Evolutionary conservation across 2,113 vertebrate species (phyloP).

Genomic region (Sminthopsis crassicaudata): DNA sequence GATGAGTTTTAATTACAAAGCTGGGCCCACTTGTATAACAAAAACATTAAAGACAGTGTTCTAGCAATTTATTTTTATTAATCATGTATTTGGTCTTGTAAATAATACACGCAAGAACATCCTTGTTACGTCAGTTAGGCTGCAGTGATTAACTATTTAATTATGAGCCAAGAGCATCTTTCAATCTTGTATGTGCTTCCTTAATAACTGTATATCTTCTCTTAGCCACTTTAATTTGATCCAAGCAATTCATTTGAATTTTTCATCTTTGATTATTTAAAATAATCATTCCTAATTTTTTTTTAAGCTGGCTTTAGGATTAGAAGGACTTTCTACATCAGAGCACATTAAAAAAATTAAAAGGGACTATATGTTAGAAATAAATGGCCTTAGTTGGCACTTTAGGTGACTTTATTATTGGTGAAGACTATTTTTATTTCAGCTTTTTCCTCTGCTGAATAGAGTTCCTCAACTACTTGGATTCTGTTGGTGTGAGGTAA

Average conservation of each 20-base stretch:
- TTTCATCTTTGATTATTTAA: constrained; percentile 67
- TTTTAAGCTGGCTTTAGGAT: constrained; percentile 61
- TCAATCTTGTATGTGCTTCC: constrained; percentile 77
- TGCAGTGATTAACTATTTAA: constrained; percentile 77
- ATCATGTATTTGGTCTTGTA: constrained; percentile 84
- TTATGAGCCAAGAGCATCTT: constrained; percentile 67
- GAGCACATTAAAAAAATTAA: constrained; percentile 18
- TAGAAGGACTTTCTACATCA: constrained; percentile 47
- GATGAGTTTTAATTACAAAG: constrained; percentile 81
- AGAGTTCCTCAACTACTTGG: constrained; percentile 60
- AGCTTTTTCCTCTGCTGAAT: constrained; percentile 55
- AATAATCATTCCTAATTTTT: constrained; percentile 29
- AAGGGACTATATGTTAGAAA: constrained; percentile 68
- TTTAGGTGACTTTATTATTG: constrained; percentile 66
- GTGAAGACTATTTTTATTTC: constrained; percentile 71
- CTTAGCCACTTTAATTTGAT: constrained; percentile 70
- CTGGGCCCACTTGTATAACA: constrained; percentile 82
- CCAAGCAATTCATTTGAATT: constrained; percentile 74
- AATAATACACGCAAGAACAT: constrained; percentile 84
- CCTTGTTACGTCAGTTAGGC: constrained; percentile 81
- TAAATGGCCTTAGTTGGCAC: constrained; percentile 69
- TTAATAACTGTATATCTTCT: constrained; percentile 65
- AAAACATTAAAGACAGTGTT: constrained; percentile 82
- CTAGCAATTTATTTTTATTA: constrained; percentile 81
- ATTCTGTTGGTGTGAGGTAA: constrained; percentile 74